Base-by-base conservation (phyloP, 2,797 vertebrate species). In the Sphenopsis melanotis region DNA sequence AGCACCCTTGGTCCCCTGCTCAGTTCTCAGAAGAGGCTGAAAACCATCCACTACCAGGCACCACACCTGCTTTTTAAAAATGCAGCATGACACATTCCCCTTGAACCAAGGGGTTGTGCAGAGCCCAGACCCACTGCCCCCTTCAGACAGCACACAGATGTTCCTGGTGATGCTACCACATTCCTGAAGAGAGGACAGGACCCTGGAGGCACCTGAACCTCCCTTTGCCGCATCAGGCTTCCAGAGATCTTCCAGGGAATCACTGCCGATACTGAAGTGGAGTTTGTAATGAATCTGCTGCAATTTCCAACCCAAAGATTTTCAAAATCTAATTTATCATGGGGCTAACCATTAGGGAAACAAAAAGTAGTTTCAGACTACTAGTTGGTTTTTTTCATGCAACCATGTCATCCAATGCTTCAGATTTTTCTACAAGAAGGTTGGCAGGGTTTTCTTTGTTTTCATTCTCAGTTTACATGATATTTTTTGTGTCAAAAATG, bases 121-220 rank as follows among this genome's bases (percentile, higher is more conserved):
- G 7, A 77, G 15, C 22, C 24, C 20, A 41, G 18, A 34, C 17
- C 20, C 36, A 22, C 9, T 1, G 2, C 6, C 22, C 4, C 11
- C 27, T 69, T 42, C 70, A 65, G 36, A 36, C 29, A 76, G 63
- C 22, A 26, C 44, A 41, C 0, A 0, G 29, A 15, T 11, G 32
- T 2, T 1, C 10, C 46, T 56, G 19, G 9, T 32, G 32, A 37
- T 64, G 55, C 36, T 6, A 2, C 15, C 52, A 5, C 1, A 1
- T 6, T 17, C 27, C 46, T 52, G 55, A 83, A 42, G 42, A 60
- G 15, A 44, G 2, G 10, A 52, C 15, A 19, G 68, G 64, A 64
- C 23, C 30, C 24, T 8, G 15, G 19, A 27, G 10, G 4, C 34
- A 34, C 8, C 24, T 29, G 30, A 64, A 12, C 50, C 16, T 77